Evolutionary conservation across 2,797 vertebrate species (phyloP).

Genomic region (Emydoidea blandingii): DNA sequence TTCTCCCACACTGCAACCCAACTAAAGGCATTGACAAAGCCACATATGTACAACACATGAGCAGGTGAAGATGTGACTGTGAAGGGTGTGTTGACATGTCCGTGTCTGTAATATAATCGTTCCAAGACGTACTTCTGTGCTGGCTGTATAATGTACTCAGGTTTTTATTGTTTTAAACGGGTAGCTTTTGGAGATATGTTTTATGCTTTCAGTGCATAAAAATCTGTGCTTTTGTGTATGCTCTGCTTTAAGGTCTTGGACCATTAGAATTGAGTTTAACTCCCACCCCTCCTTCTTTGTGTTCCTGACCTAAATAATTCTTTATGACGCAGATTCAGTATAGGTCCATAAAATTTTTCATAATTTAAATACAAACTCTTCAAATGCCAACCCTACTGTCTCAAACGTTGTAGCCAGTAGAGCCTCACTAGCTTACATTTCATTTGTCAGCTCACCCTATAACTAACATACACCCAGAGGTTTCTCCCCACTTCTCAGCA

Average conservation of each 20-base stretch:
- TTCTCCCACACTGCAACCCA: not conserved
- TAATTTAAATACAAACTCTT: not conserved
- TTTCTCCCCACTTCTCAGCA: not conserved
- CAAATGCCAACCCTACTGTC: not conserved
- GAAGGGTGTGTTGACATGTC: slow-evolving; percentile 28
- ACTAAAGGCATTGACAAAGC: not conserved
- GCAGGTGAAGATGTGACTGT: not conserved
- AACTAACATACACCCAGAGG: fast-evolving
- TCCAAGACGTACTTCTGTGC: slow-evolving; percentile 1
- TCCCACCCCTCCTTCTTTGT: not conserved
- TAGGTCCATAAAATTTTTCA: not conserved
- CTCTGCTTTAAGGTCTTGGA: not conserved
- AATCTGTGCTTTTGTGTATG: not conserved
- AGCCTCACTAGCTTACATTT: not conserved
- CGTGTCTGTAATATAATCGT: slow-evolving; percentile 19
- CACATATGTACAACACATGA: not conserved
- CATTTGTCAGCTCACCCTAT: not conserved
- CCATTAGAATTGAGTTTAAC: not conserved
- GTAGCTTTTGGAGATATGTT: not conserved
- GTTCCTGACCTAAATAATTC: not conserved
- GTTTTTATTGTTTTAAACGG: not conserved
- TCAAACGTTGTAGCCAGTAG: fast-evolving
- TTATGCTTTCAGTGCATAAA: not conserved
- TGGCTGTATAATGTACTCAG: not conserved
- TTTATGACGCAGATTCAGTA: not conserved